Conservation (phyloP, 53 echinoderm and acorn worm genomes). For the Arbacia lixula region DNA sequence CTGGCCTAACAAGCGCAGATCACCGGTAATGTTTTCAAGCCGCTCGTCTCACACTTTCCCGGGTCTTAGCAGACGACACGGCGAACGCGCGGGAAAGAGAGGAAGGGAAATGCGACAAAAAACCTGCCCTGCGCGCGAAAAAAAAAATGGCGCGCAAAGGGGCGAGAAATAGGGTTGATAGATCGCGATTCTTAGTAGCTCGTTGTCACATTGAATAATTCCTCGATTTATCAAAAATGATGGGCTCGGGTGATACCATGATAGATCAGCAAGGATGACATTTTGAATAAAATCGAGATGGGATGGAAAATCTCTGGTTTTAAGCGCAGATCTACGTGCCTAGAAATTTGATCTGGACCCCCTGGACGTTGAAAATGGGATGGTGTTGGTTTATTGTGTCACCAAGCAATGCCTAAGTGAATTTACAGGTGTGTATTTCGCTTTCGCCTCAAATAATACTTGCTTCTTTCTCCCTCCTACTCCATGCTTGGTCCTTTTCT, state of each 20-base stretch:
- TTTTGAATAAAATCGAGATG: constrained; percentile 26
- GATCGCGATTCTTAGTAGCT: constrained; percentile 30
- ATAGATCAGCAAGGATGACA: constrained; percentile 34
- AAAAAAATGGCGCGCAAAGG: not conserved
- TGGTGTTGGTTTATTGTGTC: no score
- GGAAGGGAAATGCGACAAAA: no score
- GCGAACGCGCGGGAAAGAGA: no score
- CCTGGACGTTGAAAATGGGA: no score
- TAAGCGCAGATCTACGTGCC: constrained; percentile 33
- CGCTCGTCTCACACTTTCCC: constrained; percentile 42
- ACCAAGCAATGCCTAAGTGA: no score
- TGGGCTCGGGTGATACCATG: constrained; percentile 10
- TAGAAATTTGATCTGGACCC: constrained; percentile 30
- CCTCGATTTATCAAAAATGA: constrained; percentile 43
- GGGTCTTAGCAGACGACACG: no score
- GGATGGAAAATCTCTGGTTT: no score
- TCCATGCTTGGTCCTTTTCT: no score
- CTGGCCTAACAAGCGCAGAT: constrained; percentile 42
- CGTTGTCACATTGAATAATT: constrained; percentile 43
- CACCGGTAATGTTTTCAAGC: constrained; percentile 39
- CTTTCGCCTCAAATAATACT: no score
- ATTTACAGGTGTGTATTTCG: no score
- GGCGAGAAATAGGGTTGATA: constrained; percentile 30
- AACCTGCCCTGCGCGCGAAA: no score
- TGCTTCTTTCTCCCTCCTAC: no score